Evolutionary conservation across 2,113 vertebrate genomes (phyloP), one percentile per base, ranked within the genome.

Genomic region (Xenopus laevis): DNA sequence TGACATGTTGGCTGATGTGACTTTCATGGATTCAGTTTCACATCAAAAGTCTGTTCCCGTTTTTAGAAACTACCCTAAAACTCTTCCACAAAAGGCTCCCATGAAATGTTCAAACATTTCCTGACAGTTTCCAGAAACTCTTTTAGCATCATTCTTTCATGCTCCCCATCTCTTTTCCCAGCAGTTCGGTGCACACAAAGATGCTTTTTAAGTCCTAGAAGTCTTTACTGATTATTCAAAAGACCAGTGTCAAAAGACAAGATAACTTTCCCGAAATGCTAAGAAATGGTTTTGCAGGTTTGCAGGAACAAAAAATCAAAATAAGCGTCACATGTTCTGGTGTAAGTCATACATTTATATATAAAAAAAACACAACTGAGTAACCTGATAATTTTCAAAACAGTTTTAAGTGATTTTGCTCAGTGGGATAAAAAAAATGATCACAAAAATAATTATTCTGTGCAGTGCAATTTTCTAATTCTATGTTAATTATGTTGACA

Each of bases 271-370:
- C 46, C 6, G 55, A 74, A 67, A 67, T 59, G 17, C 64, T 59
- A 50, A 46, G 46, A 75, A 68, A 68, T 75, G 33, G 52, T 68
- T 74, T 60, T 68, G 44, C 65, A 75, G 62, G 58, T 68, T 68
- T 61, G 33, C 33, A 40, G 33, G 33, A 40, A 40, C 33, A 40
- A 50, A 74, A 74, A 74, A 60, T 47, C 50, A 60, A 74, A 61
- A 55, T 65, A 74, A 55, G 46, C 40, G 47, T 74, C 59, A 47
- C 65, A 66, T 18, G 71, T 46, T 47, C 63, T 18, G 11, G 15
- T 66, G 45, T 10, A 59, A 47, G 33, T 27, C 71, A 57, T 64
- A 74, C 44, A 67, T 63, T n/a, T n/a, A n/a, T 74, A 33, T 67
- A 64, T 47, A 74, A 74, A 67, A 74, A 40, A 1, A 27, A 27